Base-by-base conservation (phyloP, 2,113 vertebrate genomes). In the Calidris pygmaea region DNA sequence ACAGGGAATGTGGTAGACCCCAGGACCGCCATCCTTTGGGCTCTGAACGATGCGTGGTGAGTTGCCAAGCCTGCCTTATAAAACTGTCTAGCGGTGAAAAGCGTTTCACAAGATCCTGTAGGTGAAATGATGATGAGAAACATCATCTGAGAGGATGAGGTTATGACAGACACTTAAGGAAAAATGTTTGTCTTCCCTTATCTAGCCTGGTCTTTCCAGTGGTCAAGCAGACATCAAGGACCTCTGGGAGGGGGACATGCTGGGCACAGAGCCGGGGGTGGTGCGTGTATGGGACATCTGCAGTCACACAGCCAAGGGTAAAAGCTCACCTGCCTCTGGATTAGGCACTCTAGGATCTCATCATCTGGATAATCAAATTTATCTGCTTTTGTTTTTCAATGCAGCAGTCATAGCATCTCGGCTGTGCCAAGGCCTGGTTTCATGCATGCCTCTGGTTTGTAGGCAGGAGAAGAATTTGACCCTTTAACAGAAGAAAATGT, bases 181-280 rank as follows among this genome's bases (percentile, higher is more conserved):
- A 67, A 80, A 94, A 29, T 0, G 2, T 70, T 58, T 70, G 12
- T 47, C 37, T 88, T 67, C 77, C 26, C 55, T 71, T 56, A 63
- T 20, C 50, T 62, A 32, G 29, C 27, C 24, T 53, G 21, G 10
- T 55, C 41, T 77, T 41, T 26, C 11, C 52, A 1, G 1, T 41
- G 63, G 50, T 60, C 50, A 55, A 58, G 27, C 21, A 55, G 47
- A n/a, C 30, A 47, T 14, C 0, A 8, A 58, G 32, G 45, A 27
- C 35, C 0, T 0, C 6, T 12, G 4, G 0, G 2, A 75, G 12
- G 19, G 41, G 37, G 30, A 17, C 14, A 10, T 34, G 30, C 55
- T 68, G 59, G 66, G 24, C 20, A 15, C 14, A 45, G 72, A 75
- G 16, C 19, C 22, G 48, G 20, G 18, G 7, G 4, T 65, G 37